phyloP scores from a whole-genome alignment of 2,797 vertebrate genomes.

The Oreochromis grahami region DNA sequence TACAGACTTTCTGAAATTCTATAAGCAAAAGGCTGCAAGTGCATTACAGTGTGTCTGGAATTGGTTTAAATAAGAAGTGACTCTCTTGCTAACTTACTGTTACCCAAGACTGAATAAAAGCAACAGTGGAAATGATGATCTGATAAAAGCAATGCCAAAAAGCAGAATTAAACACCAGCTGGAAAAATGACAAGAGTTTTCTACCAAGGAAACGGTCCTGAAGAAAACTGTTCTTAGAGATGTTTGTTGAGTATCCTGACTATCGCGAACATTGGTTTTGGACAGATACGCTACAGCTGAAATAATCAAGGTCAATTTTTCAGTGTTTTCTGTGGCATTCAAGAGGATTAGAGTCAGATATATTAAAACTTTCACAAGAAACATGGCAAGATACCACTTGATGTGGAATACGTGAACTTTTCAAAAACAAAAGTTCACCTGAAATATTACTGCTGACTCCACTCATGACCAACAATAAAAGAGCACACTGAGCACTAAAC shows the following conservation, averaged over 20 bases:
- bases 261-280: not conserved
- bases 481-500: not conserved
- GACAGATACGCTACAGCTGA: not conserved
- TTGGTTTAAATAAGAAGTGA: not conserved
- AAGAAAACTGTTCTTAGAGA: not conserved
- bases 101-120: not conserved
- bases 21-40: not conserved
- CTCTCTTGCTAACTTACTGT: not conserved
- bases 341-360: not conserved
- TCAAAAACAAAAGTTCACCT: not conserved
- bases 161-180: not conserved
- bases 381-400: fast-evolving
- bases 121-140: not conserved
- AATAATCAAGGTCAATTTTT: not conserved
- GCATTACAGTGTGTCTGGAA: not conserved
- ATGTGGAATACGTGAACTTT: not conserved
- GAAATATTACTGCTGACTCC: not conserved
- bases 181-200: not conserved
- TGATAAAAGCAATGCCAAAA: not conserved
- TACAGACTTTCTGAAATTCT: not conserved
- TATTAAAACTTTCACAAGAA: not conserved
- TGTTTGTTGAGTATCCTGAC: not conserved
- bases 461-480: not conserved
- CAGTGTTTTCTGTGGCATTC: not conserved
- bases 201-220: not conserved